Evolutionary conservation across 2,888 invertebrate species (phyloP).

Genomic region (Flexamia atlantica): DNA sequence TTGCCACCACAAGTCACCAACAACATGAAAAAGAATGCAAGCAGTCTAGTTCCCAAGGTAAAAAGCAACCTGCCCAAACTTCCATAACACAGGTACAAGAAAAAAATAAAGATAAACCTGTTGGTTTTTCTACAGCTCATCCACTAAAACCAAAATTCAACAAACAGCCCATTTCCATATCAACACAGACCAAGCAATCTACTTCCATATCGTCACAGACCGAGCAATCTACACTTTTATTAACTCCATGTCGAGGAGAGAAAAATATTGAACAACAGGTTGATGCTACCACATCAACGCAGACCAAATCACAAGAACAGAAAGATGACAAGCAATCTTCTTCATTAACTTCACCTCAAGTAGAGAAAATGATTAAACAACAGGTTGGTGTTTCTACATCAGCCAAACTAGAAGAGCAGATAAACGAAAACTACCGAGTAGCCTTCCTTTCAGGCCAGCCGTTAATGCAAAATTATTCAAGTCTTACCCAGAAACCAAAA

Average conservation of each 20-base stretch:
- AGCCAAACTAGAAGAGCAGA: not conserved
- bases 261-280: too few relatives aligned
- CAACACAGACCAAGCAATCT: not conserved
- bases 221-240: too few relatives aligned
- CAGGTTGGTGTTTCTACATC: not conserved
- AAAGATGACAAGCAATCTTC: not conserved
- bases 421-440: not conserved
- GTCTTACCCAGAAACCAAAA: not conserved
- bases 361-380: too few relatives aligned
- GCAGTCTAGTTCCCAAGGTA: not conserved
- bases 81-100: not conserved
- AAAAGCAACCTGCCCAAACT: not conserved
- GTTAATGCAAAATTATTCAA: not conserved
- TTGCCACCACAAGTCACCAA: too few relatives aligned
- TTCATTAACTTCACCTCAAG: not conserved
- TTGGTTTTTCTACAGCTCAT: not conserved
- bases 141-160: not conserved
- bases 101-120: not conserved
- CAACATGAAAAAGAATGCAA: too few relatives aligned
- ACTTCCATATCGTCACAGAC: too few relatives aligned
- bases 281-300: not conserved
- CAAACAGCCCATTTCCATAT: not conserved
- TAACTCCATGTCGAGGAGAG: not conserved
- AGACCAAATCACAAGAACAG: not conserved
- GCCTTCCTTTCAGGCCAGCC: not conserved